Percentiles rank a stretch among this genome's conserved stretches.
phyloP scores from a whole-genome alignment of 1,140 invertebrate species.

The Brachionus manjavacas region DNA sequence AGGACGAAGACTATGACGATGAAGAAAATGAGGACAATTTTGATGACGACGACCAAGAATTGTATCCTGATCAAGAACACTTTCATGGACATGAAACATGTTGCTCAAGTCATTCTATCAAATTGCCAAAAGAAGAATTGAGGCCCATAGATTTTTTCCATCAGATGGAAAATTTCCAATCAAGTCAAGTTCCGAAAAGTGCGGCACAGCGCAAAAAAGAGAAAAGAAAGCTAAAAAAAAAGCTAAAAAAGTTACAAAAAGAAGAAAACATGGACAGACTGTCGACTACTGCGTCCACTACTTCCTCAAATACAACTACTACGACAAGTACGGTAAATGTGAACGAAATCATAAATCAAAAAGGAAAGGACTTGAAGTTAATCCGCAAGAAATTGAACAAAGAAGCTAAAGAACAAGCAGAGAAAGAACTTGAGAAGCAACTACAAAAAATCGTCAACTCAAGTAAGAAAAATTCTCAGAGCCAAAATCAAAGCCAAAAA shows the following conservation, averaged over 20 bases:
- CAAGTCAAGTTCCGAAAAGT: neutral
- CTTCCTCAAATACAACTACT: neutral
- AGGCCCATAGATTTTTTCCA: neutral
- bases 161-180: neutral
- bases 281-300: neutral
- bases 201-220: conserved; percentile 22
- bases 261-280: neutral
- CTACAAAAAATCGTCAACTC: neutral
- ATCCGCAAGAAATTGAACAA: neutral
- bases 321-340: neutral
- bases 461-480: neutral
- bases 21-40: neutral
- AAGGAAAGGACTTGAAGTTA: neutral
- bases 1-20: neutral
- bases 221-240: conserved; percentile 21
- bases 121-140: neutral
- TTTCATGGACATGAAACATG: neutral
- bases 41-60: neutral
- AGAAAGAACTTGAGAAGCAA: neutral
- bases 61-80: neutral
- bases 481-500: neutral
- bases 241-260: conserved; percentile 14
- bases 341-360: conserved; percentile 13
- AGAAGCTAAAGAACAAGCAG: neutral
- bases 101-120: neutral